Conservation (phyloP, 2,797 vertebrate species). For the Anableps anableps region DNA sequence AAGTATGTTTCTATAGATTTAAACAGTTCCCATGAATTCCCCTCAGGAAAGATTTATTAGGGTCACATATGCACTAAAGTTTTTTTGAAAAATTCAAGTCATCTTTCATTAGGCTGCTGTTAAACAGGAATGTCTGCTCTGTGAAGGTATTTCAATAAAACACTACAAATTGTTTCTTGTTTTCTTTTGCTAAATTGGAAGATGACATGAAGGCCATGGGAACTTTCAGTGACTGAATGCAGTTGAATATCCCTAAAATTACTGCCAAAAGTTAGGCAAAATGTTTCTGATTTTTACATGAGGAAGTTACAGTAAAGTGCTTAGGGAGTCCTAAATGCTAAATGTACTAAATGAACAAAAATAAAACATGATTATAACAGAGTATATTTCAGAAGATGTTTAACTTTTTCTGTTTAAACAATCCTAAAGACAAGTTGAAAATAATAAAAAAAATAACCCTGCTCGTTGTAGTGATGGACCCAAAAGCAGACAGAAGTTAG, state of each 20-base stretch:
- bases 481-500: neutral
- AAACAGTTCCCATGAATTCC: constrained; percentile 13
- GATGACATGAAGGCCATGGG: neutral
- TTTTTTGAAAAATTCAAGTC: neutral
- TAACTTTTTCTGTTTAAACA: neutral
- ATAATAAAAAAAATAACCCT: neutral
- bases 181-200: constrained; percentile 2
- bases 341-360: neutral
- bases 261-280: neutral
- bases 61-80: constrained; percentile 3
- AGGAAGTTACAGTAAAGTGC: neutral
- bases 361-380: neutral
- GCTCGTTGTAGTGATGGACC: neutral
- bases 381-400: neutral
- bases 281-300: neutral
- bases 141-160: neutral
- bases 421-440: neutral
- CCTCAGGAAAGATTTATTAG: neutral
- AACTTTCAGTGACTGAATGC: neutral
- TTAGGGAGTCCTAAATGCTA: neutral
- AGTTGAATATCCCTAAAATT: neutral
- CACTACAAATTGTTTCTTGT: neutral
- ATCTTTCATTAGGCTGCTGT: neutral
- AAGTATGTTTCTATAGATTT: constrained; percentile 20
- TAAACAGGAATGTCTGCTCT: neutral